A percentile compares a stretch with the other conserved stretches of the same genome.
These are phyloP conservation scores for Drosophila picticornis DNA, from an alignment of 2,888 invertebrate genomes.

Conservation along the genomic window DNA sequence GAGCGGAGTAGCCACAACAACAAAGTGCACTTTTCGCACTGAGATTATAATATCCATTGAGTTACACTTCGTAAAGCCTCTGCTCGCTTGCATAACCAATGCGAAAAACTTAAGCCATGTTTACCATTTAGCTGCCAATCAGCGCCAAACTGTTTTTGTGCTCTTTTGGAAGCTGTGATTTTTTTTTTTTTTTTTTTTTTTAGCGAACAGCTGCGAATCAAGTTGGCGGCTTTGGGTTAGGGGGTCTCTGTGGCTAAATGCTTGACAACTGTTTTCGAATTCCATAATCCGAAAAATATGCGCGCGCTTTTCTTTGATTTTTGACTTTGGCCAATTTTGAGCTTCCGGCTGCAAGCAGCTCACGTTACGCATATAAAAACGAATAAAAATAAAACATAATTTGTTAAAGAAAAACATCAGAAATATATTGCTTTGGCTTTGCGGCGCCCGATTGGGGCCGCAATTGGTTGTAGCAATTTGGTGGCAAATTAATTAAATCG, in stretches of 20 bases:
- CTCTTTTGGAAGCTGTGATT: conserved; percentile 51
- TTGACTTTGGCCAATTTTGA: conserved; percentile 51
- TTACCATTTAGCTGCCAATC: conserved; percentile 67
- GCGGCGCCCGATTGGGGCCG: conserved; percentile 53
- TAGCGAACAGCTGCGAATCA: conserved; percentile 56
- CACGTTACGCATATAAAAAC: conserved; percentile 43
- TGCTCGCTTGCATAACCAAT: conserved; percentile 55
- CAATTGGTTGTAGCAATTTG: conserved; percentile 50
- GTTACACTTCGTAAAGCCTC: conserved; percentile 44
- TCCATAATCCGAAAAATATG: conserved; percentile 7
- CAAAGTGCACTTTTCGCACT: conserved; percentile 70
- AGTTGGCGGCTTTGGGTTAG: conserved; percentile 5
- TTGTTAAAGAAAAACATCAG: neutral
- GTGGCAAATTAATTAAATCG: conserved; percentile 66
- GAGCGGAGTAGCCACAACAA: conserved; percentile 57
- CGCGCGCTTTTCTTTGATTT: conserved; percentile 61
- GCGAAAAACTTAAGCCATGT: conserved; percentile 49
- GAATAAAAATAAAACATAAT: neutral
- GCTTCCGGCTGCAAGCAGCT: conserved; percentile 49
- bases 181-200: conserved; percentile 5
- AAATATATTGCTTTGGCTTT: conserved; percentile 33
- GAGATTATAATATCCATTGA: conserved; percentile 74
- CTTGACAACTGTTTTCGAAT: conserved; percentile 29
- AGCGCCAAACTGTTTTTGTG: conserved; percentile 40
- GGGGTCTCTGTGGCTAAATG: neutral